phyloP scores from a whole-genome alignment of 1,140 invertebrate genomes.

The Hyles euphorbiae region DNA sequence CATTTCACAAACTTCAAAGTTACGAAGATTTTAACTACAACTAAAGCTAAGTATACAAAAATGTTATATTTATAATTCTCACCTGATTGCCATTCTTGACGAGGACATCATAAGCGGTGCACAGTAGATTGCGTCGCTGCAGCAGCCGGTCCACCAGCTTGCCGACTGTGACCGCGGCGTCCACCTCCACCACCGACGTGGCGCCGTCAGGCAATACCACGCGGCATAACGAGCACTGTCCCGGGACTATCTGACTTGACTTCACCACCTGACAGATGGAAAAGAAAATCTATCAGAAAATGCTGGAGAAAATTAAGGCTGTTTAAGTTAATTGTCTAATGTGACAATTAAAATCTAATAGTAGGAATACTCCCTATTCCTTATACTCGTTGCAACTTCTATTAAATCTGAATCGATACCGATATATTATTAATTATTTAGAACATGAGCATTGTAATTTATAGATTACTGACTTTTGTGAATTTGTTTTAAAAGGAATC shows the following conservation, averaged over 20 bases:
- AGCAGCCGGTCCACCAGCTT: conserved; percentile 87
- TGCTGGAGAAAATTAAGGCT: no score
- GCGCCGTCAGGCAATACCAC: conserved; percentile 93
- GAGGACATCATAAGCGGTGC: conserved; percentile 46
- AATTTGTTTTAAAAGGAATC: no score
- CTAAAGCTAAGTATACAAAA: not conserved
- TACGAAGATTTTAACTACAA: no score
- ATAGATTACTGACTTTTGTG: no score
- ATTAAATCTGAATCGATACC: no score
- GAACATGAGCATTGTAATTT: no score
- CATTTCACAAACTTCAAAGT: not conserved
- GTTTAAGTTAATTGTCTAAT: no score
- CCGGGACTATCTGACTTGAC: conserved; percentile 61
- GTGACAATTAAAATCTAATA: no score
- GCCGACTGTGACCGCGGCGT: conserved; percentile 84
- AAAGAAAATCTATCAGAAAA: no score
- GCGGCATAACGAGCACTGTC: conserved; percentile 81
- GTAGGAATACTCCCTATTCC: no score
- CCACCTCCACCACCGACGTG: conserved; percentile 91
- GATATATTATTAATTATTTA: no score
- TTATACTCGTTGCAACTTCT: no score
- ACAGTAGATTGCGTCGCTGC: conserved; percentile 57
- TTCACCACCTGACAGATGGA: conserved; percentile 44
- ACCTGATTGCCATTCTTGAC: conserved; percentile 37
- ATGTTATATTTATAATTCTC: not conserved